Evolutionary conservation across 2,113 vertebrate species (phyloP).

Genomic region (Phalacrocorax aristotelis): DNA sequence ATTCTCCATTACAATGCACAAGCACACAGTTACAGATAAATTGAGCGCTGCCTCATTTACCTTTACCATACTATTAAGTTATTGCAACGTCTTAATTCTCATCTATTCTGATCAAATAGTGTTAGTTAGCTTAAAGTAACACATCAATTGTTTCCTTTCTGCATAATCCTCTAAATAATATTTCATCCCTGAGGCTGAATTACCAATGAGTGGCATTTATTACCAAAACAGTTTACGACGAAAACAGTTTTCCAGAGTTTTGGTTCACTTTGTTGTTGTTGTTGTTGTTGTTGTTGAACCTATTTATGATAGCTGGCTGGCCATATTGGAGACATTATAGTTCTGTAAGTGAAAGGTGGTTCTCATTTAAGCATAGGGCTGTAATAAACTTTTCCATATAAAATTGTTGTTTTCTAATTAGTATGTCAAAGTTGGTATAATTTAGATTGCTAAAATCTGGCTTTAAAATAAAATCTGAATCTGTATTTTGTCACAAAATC

Average conservation of each 20-base stretch:
- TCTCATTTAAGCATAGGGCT: not conserved
- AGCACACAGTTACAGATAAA: not conserved
- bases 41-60: not conserved
- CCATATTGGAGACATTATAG: not conserved
- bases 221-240: not conserved
- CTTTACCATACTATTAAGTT: not conserved
- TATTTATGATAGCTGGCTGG: not conserved
- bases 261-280: not conserved
- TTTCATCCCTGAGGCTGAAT: conserved; percentile 20
- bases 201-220: not conserved
- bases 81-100: conserved; percentile 9
- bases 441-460: not conserved
- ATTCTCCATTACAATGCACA: not conserved
- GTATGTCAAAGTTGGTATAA: not conserved
- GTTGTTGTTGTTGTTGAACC: not conserved
- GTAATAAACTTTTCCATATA: not conserved
- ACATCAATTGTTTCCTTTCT: conserved; percentile 34
- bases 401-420: not conserved
- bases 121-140: conserved; percentile 54
- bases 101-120: not conserved
- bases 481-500: conserved; percentile 5
- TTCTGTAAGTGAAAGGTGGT: not conserved
- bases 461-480: not conserved
- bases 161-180: conserved; percentile 36
- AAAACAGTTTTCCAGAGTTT: not conserved